Evolutionary conservation across 2,888 invertebrate genomes (phyloP).

Genomic region (Microctonus hyperodae): DNA sequence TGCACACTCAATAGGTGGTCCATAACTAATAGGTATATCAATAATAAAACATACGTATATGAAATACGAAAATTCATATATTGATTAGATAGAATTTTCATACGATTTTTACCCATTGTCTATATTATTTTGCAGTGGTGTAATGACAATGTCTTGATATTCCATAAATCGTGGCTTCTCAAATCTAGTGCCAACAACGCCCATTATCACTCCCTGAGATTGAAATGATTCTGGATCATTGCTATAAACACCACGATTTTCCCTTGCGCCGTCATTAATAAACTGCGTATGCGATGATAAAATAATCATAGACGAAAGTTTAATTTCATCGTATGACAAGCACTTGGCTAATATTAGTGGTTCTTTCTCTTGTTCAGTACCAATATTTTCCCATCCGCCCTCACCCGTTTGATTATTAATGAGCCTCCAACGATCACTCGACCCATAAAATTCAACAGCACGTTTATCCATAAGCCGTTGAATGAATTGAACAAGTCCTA

Average conservation of each 20-base stretch:
- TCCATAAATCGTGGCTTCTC: constrained; percentile 68
- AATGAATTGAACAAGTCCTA: constrained; percentile 67
- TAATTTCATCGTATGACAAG: constrained; percentile 72
- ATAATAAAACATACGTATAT: not conserved
- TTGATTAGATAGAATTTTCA: no score
- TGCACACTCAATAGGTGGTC: constrained; percentile 43
- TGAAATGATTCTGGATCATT: constrained; percentile 63
- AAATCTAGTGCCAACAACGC: constrained; percentile 63
- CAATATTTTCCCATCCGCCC: constrained; percentile 69
- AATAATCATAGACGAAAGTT: constrained; percentile 68
- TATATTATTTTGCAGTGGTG: constrained; percentile 65
- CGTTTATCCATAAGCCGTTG: constrained; percentile 68
- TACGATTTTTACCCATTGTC: constrained; percentile 67
- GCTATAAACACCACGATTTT: constrained; percentile 65
- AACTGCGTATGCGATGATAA: constrained; percentile 70
- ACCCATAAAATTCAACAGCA: constrained; percentile 66
- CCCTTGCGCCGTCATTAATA: constrained; percentile 68
- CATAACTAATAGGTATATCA: constrained; percentile 45
- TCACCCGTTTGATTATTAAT: constrained; percentile 63
- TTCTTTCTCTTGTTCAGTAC: constrained; percentile 66
- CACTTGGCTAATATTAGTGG: constrained; percentile 67
- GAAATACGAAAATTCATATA: not conserved
- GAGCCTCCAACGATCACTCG: constrained; percentile 65
- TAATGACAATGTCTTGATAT: constrained; percentile 69
- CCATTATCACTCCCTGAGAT: constrained; percentile 65